phyloP scores from a whole-genome alignment of 2,888 invertebrate genomes.

The Agrilus biguttatus region DNA sequence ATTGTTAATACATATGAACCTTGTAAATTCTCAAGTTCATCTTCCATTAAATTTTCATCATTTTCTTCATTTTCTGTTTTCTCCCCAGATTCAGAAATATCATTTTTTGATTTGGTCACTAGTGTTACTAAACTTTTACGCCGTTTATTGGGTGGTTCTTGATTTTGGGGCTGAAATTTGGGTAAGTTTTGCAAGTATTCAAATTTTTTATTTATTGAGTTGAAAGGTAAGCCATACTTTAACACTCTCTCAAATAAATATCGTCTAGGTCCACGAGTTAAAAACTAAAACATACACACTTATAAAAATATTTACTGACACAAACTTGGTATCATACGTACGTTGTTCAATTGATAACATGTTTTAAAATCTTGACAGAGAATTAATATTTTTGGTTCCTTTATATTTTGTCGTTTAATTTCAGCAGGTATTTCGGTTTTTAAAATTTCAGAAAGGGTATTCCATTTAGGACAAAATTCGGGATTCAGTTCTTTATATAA shows the following conservation, averaged over 20 bases:
- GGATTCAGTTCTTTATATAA: slow-evolving; percentile 52
- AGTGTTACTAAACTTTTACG: slow-evolving; percentile 19
- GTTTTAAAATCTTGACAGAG: slow-evolving; percentile 73
- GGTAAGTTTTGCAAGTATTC: slow-evolving; percentile 18
- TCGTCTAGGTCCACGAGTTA: slow-evolving; percentile 48
- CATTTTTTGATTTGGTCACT: slow-evolving; percentile 8
- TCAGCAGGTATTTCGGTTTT: slow-evolving; percentile 66
- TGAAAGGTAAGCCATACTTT: slow-evolving; percentile 41
- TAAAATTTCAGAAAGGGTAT: slow-evolving; percentile 64
- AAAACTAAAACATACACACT: slow-evolving; percentile 25
- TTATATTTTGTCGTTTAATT: slow-evolving; percentile 35
- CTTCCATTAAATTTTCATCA: slow-evolving; percentile 18
- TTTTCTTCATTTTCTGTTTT: slow-evolving; percentile 9
- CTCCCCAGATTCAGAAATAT: slow-evolving; percentile 10
- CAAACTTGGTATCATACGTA: slow-evolving; percentile 9
- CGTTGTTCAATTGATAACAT: slow-evolving; percentile 63
- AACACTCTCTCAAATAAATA: slow-evolving; percentile 49
- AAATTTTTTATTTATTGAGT: slow-evolving; percentile 38
- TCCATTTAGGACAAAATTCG: slow-evolving; percentile 86
- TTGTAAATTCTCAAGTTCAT: slow-evolving; percentile 35
- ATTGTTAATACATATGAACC: slow-evolving; percentile 58
- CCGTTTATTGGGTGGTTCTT: slow-evolving; percentile 10
- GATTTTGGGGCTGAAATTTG: slow-evolving; percentile 15
- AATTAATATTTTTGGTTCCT: slow-evolving; percentile 60
- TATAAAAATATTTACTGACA: background rate